A percentile compares a stretch with the other conserved stretches of the same genome.
These are phyloP conservation scores for Macaca nemestrina DNA, from an alignment of 2,113 vertebrate genomes.

Conservation along the genomic window DNA sequence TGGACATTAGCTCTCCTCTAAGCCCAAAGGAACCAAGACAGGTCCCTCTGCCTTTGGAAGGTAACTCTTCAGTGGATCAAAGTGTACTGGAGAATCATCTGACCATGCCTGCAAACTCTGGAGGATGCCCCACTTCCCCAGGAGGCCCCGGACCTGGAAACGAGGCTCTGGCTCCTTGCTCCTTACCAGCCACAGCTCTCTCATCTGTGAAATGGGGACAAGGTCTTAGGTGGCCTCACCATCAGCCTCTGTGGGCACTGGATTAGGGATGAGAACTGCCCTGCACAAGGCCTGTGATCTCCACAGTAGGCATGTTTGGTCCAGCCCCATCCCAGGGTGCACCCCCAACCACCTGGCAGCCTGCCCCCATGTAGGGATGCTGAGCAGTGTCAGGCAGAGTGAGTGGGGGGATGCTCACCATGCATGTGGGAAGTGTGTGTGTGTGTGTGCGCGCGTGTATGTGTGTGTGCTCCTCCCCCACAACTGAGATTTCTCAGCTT, in stretches of 20 bases:
- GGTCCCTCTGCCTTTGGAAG: neutral
- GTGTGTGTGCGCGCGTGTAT: no score
- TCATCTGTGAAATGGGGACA: neutral
- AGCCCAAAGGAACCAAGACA: neutral
- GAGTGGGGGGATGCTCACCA: neutral
- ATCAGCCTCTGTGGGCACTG: neutral
- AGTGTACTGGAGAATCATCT: neutral
- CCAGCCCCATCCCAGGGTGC: neutral
- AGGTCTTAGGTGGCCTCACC: neutral
- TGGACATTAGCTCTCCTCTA: neutral
- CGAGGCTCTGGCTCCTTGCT: neutral
- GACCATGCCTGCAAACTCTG: no score
- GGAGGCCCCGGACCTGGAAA: neutral
- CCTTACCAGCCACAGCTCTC: neutral
- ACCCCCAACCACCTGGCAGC: neutral
- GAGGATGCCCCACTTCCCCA: neutral
- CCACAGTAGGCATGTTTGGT: neutral
- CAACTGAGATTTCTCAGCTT: constrained; percentile 71
- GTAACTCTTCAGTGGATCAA: neutral
- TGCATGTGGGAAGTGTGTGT: neutral
- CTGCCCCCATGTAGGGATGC: neutral
- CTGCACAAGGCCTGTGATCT: neutral
- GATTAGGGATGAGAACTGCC: neutral
- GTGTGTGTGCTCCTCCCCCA: constrained; percentile 43
- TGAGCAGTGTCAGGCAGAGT: neutral